A percentile compares a stretch with the other conserved stretches of the same genome.
phyloP scores from a whole-genome alignment of 1,140 invertebrate genomes.

The Venustaconcha ellipsiformis region DNA sequence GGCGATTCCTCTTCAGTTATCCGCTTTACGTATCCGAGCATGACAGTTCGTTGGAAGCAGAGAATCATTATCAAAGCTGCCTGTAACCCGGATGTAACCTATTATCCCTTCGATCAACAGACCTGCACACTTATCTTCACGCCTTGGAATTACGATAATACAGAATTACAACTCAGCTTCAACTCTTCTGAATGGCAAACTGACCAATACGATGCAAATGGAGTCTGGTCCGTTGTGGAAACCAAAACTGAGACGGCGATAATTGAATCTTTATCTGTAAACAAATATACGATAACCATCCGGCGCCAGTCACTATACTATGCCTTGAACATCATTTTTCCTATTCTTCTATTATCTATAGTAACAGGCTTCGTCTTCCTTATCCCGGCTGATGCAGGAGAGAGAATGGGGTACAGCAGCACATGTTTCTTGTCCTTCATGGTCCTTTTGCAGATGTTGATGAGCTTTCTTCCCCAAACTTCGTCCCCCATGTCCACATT shows the following conservation, averaged over 20 bases:
- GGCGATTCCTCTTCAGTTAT: conserved; percentile 3
- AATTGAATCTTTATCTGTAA: background rate
- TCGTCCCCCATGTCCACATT: conserved; percentile 16
- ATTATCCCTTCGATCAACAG: conserved; percentile 28
- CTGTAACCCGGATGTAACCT: conserved; percentile 19
- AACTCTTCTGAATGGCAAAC: conserved; percentile 12
- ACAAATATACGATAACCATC: conserved; percentile 11
- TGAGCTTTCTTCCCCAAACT: conserved; percentile 14
- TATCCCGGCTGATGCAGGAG: conserved; percentile 14
- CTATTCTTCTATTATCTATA: conserved; percentile 10
- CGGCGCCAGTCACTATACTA: conserved; percentile 9
- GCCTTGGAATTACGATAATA: conserved; percentile 7
- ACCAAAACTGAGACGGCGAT: conserved; percentile 12
- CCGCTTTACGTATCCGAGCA: conserved; percentile 14
- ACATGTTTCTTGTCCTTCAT: conserved; percentile 24
- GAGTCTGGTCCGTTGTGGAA: conserved; percentile 23
- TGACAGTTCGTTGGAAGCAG: conserved; percentile 12
- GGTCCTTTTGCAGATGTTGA: conserved; percentile 13
- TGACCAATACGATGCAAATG: conserved; percentile 15
- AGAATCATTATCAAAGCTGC: conserved; percentile 18
- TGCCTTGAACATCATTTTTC: conserved; percentile 15
- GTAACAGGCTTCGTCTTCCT: conserved; percentile 20
- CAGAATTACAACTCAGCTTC: conserved; percentile 4
- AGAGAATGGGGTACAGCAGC: conserved; percentile 8
- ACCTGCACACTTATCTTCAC: conserved; percentile 12